Evolutionary conservation across 2,888 invertebrate species (phyloP), one percentile per base, ranked within the genome.

Genomic region (Macropis europaea): DNA sequence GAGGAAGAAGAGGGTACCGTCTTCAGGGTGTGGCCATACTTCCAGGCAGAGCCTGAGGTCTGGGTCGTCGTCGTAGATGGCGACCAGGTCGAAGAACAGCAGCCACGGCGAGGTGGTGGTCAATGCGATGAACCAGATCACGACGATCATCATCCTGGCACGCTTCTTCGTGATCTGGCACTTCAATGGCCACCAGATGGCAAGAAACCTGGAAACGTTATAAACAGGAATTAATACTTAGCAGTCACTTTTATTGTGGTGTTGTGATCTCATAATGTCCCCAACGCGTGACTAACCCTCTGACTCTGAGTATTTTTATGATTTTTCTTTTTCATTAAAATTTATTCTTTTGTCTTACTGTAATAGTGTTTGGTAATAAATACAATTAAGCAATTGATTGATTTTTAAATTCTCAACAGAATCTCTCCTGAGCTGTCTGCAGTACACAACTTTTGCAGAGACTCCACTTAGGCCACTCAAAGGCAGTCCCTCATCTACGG

Each of bases 151-250:
- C 89, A 96, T 92, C 57, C 97, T 93, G 7, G 97, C 97, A 15
- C 97, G 94, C 60, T 95, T 93, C 86, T 96, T 96, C 47, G 97
- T 97, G 90, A 98, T 96, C 90, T 97, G 97, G 87, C 95, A 95
- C 87, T 96, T 96, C 84, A 98, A 90, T 1, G 97, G 97, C 95
- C 97, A 97, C 95, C 98, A 97, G 84, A 98, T 98, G 45, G 98
- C 98, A 81, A 98, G 92, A 90, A 97, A 98, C 92, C 98, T 98
- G 94, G 15, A 94, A 93, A 11, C 7, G n/a, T 2, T n/a, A 28
- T 11, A 3, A 1, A 19, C 28, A 1, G 17, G 1, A 7, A 15
- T 71, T 57, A 61, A 0, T 28, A 19, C 24, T 43, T 43, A 24
- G 9, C n/a, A n/a, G 43, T 24, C 4, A 43, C 11, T 11, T 43